A percentile compares a stretch with the other conserved stretches of the same genome.
phyloP scores from a whole-genome alignment of 2,888 invertebrate species.

The Lasioglossum pauxillum region DNA sequence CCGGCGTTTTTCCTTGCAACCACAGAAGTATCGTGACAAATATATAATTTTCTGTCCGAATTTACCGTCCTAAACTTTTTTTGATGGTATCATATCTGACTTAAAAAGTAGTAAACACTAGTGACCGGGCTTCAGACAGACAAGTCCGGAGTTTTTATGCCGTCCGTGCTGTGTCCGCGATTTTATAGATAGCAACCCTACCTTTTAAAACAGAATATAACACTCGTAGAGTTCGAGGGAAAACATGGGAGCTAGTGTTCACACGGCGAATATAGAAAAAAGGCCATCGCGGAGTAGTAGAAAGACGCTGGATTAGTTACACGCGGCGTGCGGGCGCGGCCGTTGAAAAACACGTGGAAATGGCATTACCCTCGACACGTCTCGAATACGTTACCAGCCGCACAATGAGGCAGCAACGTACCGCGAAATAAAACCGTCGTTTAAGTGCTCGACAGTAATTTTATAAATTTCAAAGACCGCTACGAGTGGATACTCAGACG shows the following conservation, averaged over 20 bases:
- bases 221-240: neutral
- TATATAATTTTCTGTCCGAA: too few relatives aligned
- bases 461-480: conserved; percentile 27
- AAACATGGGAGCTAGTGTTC: neutral
- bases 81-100: too few relatives aligned
- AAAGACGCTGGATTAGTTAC: neutral
- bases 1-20: too few relatives aligned
- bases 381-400: neutral
- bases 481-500: conserved; percentile 15
- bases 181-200: too few relatives aligned
- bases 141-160: too few relatives aligned
- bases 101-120: too few relatives aligned
- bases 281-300: neutral
- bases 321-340: neutral
- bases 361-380: neutral
- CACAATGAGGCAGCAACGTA: neutral
- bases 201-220: too few relatives aligned
- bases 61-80: too few relatives aligned
- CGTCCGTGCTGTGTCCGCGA: too few relatives aligned
- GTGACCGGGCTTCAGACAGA: too few relatives aligned
- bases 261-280: neutral
- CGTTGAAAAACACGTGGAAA: neutral
- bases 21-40: too few relatives aligned
- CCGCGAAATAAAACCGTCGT: conserved; percentile 26
- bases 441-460: conserved; percentile 41